Evolutionary conservation across 2,113 vertebrate species (phyloP).

Genomic region (Anseranas semipalmata): DNA sequence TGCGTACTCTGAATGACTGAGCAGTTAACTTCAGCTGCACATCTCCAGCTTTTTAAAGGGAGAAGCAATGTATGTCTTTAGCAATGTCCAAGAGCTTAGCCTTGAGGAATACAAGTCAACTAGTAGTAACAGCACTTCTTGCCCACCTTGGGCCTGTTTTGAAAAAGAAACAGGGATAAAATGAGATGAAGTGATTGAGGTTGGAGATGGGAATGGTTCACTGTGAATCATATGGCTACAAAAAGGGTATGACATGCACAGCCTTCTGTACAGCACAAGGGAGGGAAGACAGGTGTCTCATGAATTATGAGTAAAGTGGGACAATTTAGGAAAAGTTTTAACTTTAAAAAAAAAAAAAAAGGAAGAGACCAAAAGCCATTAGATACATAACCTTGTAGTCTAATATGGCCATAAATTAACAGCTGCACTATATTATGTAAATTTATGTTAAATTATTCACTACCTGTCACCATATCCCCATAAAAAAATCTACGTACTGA

Average conservation of each 20-base stretch:
- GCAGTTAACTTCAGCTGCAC: not conserved
- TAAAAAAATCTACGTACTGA: conserved; percentile 79
- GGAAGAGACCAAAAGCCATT: conserved; percentile 56
- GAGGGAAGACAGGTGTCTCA: conserved; percentile 42
- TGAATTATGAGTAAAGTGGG: conserved; percentile 62
- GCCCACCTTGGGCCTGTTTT: not conserved
- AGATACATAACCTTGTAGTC: conserved; percentile 76
- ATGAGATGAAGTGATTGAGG: not conserved
- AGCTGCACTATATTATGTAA: conserved; percentile 81
- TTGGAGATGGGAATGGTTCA: not conserved
- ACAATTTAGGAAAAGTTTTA: conserved; percentile 68
- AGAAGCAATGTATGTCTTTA: not conserved
- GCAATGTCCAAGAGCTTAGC: not conserved
- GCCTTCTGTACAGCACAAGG: not conserved
- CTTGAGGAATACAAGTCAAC: not conserved
- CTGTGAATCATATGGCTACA: conserved; percentile 13
- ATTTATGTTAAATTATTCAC: conserved; percentile 83
- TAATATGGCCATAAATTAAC: conserved; percentile 79
- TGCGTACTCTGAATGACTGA: not conserved
- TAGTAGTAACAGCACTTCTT: not conserved
- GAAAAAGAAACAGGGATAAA: not conserved
- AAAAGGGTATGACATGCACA: not conserved
- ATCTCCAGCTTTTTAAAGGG: not conserved
- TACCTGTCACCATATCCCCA: conserved; percentile 74
- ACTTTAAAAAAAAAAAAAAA: conserved; percentile 7